A percentile compares a stretch with the other conserved stretches of the same genome.
phyloP scores from a whole-genome alignment of 1,140 invertebrate genomes.

The Pteromalus puparum region DNA sequence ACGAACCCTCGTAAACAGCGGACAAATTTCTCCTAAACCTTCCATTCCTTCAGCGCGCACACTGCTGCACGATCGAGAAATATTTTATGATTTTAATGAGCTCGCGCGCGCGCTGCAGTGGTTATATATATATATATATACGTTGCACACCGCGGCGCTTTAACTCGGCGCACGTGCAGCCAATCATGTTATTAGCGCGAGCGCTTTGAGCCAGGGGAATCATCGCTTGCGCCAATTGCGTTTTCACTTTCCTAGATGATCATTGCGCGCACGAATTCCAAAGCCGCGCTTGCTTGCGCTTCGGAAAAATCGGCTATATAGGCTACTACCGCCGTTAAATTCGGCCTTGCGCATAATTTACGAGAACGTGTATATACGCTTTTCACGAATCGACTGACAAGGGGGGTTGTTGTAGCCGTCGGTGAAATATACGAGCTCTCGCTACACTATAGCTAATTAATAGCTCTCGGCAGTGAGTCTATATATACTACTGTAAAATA shows the following conservation, averaged over 20 bases:
- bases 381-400: not conserved
- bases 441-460: not conserved
- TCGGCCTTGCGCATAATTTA: conserved; percentile 14
- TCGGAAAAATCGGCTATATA: not conserved
- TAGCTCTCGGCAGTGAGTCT: too few species aligned
- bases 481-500: too few species aligned
- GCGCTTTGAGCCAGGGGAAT: not conserved
- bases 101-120: not conserved
- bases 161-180: conserved; percentile 10
- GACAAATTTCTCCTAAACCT: not conserved
- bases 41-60: not conserved
- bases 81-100: conserved; percentile 36
- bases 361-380: not conserved
- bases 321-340: too few species aligned
- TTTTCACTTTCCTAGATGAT: not conserved
- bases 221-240: conserved; percentile 22
- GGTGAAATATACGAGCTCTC: conserved; percentile 36
- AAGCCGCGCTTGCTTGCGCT: too few species aligned
- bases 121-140: too few species aligned
- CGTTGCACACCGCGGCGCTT: not conserved
- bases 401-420: not conserved
- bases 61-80: conserved; percentile 9
- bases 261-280: not conserved
- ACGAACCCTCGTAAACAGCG: not conserved
- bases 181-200: conserved; percentile 28